These are phyloP conservation scores for Sorex maritimensis DNA, from an alignment of 2,797 vertebrate genomes.

Conservation along the genomic window DNA sequence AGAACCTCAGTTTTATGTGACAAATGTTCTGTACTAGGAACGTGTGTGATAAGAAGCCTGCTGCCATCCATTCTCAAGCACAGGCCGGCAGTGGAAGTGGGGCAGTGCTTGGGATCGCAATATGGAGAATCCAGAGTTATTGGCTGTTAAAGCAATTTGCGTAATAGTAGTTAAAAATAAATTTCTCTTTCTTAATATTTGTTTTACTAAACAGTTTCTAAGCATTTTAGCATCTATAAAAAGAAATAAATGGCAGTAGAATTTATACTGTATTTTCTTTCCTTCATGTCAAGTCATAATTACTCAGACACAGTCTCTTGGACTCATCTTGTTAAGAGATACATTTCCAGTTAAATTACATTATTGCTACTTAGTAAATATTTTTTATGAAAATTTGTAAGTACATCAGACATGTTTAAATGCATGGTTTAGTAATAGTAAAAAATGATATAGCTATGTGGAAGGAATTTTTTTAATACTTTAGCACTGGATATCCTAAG, in stretches of 20 bases:
- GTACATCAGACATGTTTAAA: constrained; percentile 43
- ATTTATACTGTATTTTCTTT: not conserved
- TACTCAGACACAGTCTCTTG: not conserved
- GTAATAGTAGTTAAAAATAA: constrained; percentile 12
- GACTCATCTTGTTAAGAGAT: constrained; percentile 33
- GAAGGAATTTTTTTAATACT: constrained; percentile 40
- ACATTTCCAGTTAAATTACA: constrained; percentile 13
- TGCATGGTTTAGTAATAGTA: constrained; percentile 33
- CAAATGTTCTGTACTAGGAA: not conserved
- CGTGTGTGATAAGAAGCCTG: not conserved
- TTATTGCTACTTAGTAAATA: constrained; percentile 72
- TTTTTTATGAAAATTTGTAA: constrained; percentile 27
- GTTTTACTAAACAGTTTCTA: constrained; percentile 47
- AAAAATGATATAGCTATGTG: not conserved
- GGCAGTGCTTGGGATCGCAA: not conserved
- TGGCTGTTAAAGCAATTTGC: not conserved
- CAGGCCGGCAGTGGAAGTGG: not conserved
- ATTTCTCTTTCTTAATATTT: not conserved
- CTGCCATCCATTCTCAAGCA: not conserved
- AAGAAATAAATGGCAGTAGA: constrained; percentile 29
- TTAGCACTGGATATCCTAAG: not conserved
- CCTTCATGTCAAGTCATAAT: not conserved
- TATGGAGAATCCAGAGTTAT: not conserved
- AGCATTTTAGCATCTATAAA: constrained; percentile 45
- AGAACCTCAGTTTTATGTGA: not conserved